Conservation (phyloP, 2,888 invertebrate genomes). For the Philonicus albiceps region DNA sequence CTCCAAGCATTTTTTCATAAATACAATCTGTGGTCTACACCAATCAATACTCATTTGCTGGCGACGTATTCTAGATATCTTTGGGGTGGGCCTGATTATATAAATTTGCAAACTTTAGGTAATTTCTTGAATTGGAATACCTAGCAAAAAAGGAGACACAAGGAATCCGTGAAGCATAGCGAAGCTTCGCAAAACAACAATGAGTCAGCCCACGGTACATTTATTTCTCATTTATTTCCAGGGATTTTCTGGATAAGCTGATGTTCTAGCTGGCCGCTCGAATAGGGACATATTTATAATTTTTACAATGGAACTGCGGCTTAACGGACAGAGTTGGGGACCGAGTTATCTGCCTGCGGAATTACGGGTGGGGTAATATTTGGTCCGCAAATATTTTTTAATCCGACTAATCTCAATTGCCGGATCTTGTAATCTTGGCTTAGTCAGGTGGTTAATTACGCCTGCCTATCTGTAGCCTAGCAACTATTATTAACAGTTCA, state of each 20-base stretch:
- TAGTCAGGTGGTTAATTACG: not conserved
- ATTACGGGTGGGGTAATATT: not conserved
- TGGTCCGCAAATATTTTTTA: not conserved
- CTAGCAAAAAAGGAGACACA: not conserved
- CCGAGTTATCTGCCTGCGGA: not conserved
- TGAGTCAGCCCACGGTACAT: not conserved
- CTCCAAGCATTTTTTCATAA: not conserved
- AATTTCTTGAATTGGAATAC: not conserved
- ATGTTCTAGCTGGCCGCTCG: not conserved
- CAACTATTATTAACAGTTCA: not conserved
- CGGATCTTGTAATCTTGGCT: not conserved
- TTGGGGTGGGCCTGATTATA: not conserved
- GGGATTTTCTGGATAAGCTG: not conserved
- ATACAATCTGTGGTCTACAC: not conserved
- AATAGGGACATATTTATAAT: not conserved
- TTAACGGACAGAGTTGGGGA: not conserved
- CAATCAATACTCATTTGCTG: not conserved
- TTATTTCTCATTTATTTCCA: not conserved
- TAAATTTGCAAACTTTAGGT: not conserved
- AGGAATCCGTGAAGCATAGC: not conserved
- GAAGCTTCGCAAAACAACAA: not conserved
- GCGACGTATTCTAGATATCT: not conserved
- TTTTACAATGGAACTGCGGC: not conserved
- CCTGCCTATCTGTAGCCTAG: not conserved
- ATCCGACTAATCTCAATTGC: not conserved